Evolutionary conservation across 2,113 vertebrate genomes (phyloP), one percentile per base, ranked within the genome.

Genomic region (Verasper variegatus): DNA sequence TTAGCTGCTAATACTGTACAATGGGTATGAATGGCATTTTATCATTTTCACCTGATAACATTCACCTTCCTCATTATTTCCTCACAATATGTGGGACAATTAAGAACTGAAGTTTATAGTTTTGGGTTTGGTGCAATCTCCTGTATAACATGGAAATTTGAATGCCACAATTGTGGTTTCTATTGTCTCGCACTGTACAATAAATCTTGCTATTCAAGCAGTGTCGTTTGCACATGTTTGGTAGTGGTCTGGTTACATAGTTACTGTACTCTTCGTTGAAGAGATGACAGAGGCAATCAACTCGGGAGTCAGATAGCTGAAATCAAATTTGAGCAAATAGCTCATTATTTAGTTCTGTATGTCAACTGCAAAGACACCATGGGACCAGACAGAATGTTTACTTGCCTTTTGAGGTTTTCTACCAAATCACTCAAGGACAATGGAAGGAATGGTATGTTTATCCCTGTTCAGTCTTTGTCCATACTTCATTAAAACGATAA

Each of bases 401-500:
- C 82, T 78, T 84, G 74, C 84, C 84, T 85, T 80, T 59, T 81
- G 75, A 68, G 76, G 51, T 84, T 89, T 68, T 75, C 51, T 61
- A 31, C 67, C 58, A 45, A 78, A 86, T 85, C 66, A 74, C 61
- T 88, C 68, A 79, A 83, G 83, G 82, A 88, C 87, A 76, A 78
- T 81, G 35, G 62, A 56, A 74, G 68, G 64, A 80, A 70, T 45
- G 21, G 61, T 78, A 51, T 82, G 78, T 91, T 87, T 91, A 72
- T 76, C 40, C 45, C 35, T 63, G n/a, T 24, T 63, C 52, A 21
- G 47, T 40, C 59, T 78, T 71, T 78, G 68, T 75, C 57, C 56
- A 77, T 89, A 69, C 73, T 79, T 90, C 70, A 86, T 88, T 86
- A 84, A 86, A 90, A 60, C 49, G 74, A 79, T 85, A 90, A 91